Evolutionary conservation across 2,113 vertebrate genomes (phyloP).

Genomic region (Apteryx owenii): DNA sequence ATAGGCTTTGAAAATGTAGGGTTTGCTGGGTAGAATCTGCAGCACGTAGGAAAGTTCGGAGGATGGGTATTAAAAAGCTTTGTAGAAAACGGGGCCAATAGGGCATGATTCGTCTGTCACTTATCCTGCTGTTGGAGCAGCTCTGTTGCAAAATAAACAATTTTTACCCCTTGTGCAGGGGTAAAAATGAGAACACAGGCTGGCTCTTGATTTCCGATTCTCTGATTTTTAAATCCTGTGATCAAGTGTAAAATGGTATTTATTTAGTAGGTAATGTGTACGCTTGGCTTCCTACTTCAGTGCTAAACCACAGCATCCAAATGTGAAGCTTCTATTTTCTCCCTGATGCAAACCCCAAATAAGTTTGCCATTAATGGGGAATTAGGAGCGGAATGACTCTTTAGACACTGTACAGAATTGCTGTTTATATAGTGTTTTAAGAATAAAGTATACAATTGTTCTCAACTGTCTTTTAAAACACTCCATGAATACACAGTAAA

Average conservation of each 20-base stretch:
- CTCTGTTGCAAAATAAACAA: not conserved
- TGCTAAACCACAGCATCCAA: slow-evolving; percentile 28
- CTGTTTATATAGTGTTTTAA: not conserved
- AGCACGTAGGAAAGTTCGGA: slow-evolving; percentile 8
- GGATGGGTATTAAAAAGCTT: slow-evolving; percentile 35
- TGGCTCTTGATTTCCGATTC: not conserved
- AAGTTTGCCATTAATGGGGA: not conserved
- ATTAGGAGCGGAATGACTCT: not conserved
- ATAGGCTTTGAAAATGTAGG: slow-evolving; percentile 72
- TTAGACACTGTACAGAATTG: not conserved
- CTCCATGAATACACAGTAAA: not conserved
- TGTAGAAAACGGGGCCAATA: slow-evolving; percentile 4
- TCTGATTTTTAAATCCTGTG: not conserved
- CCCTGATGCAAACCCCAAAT: not conserved
- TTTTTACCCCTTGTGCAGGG: not conserved
- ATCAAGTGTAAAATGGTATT: not conserved
- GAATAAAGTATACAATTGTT: not conserved
- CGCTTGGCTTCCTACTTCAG: slow-evolving; percentile 22
- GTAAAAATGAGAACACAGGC: not conserved
- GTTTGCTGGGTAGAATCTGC: slow-evolving; percentile 48
- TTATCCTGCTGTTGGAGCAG: not conserved
- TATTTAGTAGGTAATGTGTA: not conserved
- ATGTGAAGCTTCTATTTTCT: not conserved
- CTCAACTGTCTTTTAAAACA: not conserved
- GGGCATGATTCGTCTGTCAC: not conserved